Evolutionary conservation across 1,140 invertebrate species (phyloP).

Genomic region (Aphelinus certus): DNA sequence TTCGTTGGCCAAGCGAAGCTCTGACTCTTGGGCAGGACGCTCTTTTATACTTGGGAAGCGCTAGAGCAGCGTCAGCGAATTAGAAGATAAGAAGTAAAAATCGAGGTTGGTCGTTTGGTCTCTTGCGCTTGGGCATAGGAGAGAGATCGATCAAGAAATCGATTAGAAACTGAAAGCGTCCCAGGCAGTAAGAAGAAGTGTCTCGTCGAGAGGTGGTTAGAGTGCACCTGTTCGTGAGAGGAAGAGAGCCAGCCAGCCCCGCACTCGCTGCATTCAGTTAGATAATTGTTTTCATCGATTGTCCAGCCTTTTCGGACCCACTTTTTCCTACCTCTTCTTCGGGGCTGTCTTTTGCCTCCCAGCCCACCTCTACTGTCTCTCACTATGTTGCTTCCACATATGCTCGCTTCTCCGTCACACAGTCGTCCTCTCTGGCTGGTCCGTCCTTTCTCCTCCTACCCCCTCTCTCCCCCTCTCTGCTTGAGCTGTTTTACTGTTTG

Average conservation of each 20-base stretch:
- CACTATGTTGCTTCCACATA: neutral
- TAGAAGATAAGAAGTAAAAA: conserved; percentile 36
- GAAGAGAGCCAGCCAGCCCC: no score
- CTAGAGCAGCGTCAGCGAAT: conserved; percentile 12
- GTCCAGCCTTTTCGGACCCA: conserved; percentile 13
- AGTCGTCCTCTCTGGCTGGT: no score
- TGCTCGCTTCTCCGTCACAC: neutral
- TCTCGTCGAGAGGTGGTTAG: conserved; percentile 36
- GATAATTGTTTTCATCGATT: conserved; percentile 49
- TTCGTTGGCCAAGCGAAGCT: no score
- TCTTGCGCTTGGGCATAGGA: conserved; percentile 19
- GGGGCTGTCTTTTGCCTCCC: no score
- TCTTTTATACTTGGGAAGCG: neutral
- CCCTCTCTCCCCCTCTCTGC: neutral
- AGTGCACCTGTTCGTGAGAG: neutral
- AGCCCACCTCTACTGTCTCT: neutral
- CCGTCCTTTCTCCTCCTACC: no score
- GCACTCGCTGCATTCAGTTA: conserved; percentile 38
- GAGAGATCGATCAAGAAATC: conserved; percentile 35
- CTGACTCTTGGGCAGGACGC: no score
- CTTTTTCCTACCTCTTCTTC: no score
- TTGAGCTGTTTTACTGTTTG: neutral
- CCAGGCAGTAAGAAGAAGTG: neutral
- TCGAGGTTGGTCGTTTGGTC: neutral
- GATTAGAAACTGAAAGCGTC: conserved; percentile 28